A percentile compares a stretch with the other conserved stretches of the same genome.
Conservation (phyloP, 2,113 vertebrate species). For the Marmota flaviventris region DNA sequence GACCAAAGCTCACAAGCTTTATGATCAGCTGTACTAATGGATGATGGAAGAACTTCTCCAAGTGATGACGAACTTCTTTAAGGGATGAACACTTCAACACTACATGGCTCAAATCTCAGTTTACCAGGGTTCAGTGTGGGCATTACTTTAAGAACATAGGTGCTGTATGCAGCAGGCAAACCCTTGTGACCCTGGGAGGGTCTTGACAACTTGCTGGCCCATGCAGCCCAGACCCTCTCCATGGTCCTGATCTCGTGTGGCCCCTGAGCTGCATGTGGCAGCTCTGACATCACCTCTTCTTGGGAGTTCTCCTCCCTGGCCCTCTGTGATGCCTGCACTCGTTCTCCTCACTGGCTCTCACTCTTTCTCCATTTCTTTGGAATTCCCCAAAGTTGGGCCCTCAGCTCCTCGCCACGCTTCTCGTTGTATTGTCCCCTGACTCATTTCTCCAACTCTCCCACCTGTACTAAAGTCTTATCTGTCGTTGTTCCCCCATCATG, state of each 20-base stretch:
- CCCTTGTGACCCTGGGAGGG: background rate
- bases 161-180: background rate
- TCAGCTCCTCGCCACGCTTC: background rate
- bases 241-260: background rate
- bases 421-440: fast-evolving
- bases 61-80: background rate
- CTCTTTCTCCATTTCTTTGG: background rate
- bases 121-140: background rate
- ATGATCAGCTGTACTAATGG: background rate
- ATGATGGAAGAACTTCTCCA: background rate
- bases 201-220: background rate
- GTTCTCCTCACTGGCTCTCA: background rate
- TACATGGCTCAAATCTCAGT: background rate
- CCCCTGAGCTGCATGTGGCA: background rate
- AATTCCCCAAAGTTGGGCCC: background rate
- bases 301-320: background rate
- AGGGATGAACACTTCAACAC: background rate
- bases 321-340: background rate
- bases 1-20: constrained; percentile 1
- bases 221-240: background rate
- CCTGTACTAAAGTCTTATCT: too few relatives aligned
- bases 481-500: too few relatives aligned
- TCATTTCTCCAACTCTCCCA: background rate
- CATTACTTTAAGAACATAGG: background rate
- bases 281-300: background rate